A percentile compares a stretch with the other conserved stretches of the same genome.
phyloP scores from a whole-genome alignment of 2,113 vertebrate species.

The Hassar affinis region DNA sequence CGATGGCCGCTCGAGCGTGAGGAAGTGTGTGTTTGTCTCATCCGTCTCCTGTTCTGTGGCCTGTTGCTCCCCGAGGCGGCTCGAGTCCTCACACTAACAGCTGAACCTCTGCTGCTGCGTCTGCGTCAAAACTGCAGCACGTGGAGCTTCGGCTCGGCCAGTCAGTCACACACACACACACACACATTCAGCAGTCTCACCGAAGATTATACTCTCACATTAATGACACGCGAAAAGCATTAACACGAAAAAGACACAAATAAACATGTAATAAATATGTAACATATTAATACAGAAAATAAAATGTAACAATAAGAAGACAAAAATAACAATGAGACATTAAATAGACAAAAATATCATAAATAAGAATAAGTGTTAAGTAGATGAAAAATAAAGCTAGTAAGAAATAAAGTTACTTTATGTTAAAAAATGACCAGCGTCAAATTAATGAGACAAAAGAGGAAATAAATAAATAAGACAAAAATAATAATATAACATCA shows the following conservation, averaged over 20 bases:
- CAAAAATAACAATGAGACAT: background rate
- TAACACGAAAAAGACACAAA: background rate
- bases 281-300: background rate
- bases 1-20: background rate
- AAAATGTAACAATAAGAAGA: background rate
- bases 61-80: background rate
- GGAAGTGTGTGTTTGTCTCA: conserved; percentile 1
- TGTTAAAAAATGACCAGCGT: background rate
- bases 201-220: background rate
- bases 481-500: background rate
- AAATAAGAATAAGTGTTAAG: background rate
- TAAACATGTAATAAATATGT: background rate
- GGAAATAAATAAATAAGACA: too few species aligned
- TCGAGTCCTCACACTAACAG: conserved; percentile 9
- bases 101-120: background rate
- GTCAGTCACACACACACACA: background rate
- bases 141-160: background rate
- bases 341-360: background rate
- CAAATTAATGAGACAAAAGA: too few species aligned
- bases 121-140: background rate
- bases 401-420: background rate
- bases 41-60: background rate
- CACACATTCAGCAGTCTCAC: background rate
- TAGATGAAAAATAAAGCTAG: background rate
- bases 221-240: background rate